These are phyloP conservation scores for Melipona quadrifasciata DNA, from an alignment of 1,140 invertebrate species.

Conservation along the genomic window DNA sequence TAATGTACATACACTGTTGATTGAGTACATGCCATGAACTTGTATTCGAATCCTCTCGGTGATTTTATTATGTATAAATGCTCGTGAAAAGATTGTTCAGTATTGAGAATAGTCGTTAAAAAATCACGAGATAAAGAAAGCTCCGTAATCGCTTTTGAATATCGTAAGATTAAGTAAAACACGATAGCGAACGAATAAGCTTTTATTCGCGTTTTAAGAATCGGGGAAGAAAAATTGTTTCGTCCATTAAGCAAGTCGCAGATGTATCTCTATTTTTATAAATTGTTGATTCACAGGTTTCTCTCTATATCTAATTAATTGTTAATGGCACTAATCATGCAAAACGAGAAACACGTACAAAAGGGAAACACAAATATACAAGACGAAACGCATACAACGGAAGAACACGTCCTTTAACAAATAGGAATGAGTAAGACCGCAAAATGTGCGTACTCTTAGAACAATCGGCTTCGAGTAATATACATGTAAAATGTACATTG, in stretches of 20 bases:
- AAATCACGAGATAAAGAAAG: neutral
- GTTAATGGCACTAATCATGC: slow-evolving; percentile 48
- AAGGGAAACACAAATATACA: slow-evolving; percentile 2
- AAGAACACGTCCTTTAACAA: slow-evolving; percentile 19
- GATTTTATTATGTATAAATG: neutral
- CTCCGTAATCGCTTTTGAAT: neutral
- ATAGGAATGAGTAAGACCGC: neutral
- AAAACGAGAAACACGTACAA: slow-evolving; percentile 10
- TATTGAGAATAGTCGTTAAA: too few species aligned
- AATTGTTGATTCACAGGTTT: neutral
- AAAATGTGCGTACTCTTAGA: slow-evolving; percentile 40
- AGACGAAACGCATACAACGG: slow-evolving; percentile 19
- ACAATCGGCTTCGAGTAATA: slow-evolving; percentile 8
- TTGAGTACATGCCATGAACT: neutral
- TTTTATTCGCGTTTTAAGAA: neutral
- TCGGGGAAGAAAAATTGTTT: neutral
- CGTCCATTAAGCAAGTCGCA: neutral
- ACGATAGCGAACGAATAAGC: neutral
- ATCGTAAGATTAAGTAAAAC: slow-evolving; percentile 26
- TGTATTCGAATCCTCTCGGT: neutral
- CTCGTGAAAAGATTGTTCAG: neutral
- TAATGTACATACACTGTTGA: slow-evolving; percentile 31
- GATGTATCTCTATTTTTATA: slow-evolving; percentile 18
- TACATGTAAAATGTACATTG: slow-evolving; percentile 3
- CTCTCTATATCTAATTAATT: slow-evolving; percentile 12